Base-by-base conservation (phyloP, 2,888 invertebrate species). In the Philonicus albiceps region DNA sequence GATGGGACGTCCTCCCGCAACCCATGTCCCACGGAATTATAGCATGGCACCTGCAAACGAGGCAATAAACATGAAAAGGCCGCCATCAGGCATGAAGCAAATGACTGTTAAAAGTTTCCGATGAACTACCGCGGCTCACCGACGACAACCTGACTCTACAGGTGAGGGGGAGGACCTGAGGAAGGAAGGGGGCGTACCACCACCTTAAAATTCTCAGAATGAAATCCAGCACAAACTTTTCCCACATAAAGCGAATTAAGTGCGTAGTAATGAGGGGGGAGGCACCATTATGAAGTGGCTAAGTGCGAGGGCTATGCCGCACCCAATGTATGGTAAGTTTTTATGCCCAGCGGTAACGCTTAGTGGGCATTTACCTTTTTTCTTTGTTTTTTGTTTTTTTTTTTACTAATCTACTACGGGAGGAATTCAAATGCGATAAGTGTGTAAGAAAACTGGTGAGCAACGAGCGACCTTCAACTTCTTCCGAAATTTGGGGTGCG, bases 201-300 rank as follows among this genome's bases (percentile, higher is more conserved):
- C 22, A 27, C 55, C 55, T 81, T 64, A 81, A 80, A 81, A 55
- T 19, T n/a, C 34, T n/a, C 13, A 55, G 8, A 64, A 8, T 13
- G 55, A 31, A 55, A 81, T n/a, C n/a, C 22, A 19, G n/a, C 4
- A n/a, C n/a, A 81, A 81, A 81, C n/a, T 49, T 80, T 80, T 53
- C 43, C n/a, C 53, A 80, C 55, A 55, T 34, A 64, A 81, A 64
- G 8, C 19, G 55, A 81, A 81, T 81, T 81, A 81, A 64, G 55
- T 81, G 81, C 81, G 81, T 55, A 81, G 49, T 55, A 81, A 81
- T 55, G 30, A 34, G n/a, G n/a, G n/a, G n/a, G n/a, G n/a, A n/a
- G 7, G 31, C 55, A 5, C 30, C 34, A 55, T 81, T 81, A 81
- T 64, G 81, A 13, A 22, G 30, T n/a, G 81, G 7, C 13, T 55